Conservation (phyloP, 2,113 vertebrate genomes). For the Rutilus rutilus region DNA sequence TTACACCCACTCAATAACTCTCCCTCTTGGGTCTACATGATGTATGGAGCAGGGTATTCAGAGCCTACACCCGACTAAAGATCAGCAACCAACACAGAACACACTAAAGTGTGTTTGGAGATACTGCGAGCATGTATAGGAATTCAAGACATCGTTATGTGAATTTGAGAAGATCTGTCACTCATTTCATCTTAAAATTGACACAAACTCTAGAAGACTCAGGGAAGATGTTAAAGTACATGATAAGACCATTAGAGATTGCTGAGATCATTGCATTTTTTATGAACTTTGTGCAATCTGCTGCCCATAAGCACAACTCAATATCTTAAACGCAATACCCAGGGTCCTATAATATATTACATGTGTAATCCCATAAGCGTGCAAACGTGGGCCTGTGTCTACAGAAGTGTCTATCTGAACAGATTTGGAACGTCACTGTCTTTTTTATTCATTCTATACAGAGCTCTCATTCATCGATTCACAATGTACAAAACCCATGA, state of each 20-base stretch:
- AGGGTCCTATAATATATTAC: constrained; percentile 19
- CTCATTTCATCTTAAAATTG: constrained; percentile 25
- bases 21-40: constrained; percentile 42
- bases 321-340: constrained; percentile 8
- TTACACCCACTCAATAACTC: constrained; percentile 47
- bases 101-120: constrained; percentile 3
- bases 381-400: constrained; percentile 11
- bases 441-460: constrained; percentile 20
- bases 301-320: constrained; percentile 38
- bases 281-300: constrained; percentile 29
- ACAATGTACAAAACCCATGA: constrained; percentile 31
- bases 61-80: constrained; percentile 18
- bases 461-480: constrained; percentile 1
- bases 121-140: not conserved
- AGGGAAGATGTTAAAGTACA: not conserved
- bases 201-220: not conserved
- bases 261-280: constrained; percentile 23
- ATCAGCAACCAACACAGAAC: constrained; percentile 1
- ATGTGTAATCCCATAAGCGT: constrained; percentile 27
- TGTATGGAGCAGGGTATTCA: constrained; percentile 38
- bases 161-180: not conserved
- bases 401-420: constrained; percentile 1
- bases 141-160: not conserved
- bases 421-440: not conserved
- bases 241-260: not conserved